phyloP scores from a whole-genome alignment of 2,888 invertebrate species.

The Cantharis flavilabris region DNA sequence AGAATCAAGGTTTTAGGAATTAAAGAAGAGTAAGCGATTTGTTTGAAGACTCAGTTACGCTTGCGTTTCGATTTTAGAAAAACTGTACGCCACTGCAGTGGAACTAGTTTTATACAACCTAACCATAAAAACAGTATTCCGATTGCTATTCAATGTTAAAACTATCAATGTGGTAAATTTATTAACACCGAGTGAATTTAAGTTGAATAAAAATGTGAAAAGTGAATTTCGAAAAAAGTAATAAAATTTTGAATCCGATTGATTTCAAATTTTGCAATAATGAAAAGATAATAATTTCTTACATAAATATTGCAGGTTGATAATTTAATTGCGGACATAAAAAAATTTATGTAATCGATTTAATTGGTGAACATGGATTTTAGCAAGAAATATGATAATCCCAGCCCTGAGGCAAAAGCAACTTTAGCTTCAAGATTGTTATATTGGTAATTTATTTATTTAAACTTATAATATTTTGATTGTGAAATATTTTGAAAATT shows the following conservation, averaged over 20 bases:
- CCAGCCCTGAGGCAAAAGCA: slow-evolving; percentile 64
- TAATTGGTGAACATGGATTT: slow-evolving; percentile 60
- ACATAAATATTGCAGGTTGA: background rate
- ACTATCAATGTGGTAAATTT: background rate
- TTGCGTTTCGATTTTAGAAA: background rate
- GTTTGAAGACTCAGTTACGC: background rate
- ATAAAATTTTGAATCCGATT: background rate
- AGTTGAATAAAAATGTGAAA: background rate
- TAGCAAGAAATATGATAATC: slow-evolving; percentile 63
- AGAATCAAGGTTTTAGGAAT: too few species aligned
- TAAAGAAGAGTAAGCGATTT: background rate
- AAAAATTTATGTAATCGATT: background rate
- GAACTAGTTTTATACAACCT: background rate
- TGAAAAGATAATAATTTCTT: background rate
- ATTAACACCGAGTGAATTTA: background rate
- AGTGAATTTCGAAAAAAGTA: background rate
- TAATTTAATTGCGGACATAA: background rate
- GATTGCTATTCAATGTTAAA: background rate
- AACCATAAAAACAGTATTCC: background rate
- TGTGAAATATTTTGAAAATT: background rate
- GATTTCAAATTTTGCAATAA: background rate
- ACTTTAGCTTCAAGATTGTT: slow-evolving; percentile 64
- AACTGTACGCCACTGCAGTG: background rate
- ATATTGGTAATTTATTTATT: slow-evolving; percentile 65
- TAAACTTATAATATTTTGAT: background rate